A percentile compares a stretch with the other conserved stretches of the same genome.
phyloP scores from a whole-genome alignment of 2,888 invertebrate genomes.

The Agrilus biguttatus region DNA sequence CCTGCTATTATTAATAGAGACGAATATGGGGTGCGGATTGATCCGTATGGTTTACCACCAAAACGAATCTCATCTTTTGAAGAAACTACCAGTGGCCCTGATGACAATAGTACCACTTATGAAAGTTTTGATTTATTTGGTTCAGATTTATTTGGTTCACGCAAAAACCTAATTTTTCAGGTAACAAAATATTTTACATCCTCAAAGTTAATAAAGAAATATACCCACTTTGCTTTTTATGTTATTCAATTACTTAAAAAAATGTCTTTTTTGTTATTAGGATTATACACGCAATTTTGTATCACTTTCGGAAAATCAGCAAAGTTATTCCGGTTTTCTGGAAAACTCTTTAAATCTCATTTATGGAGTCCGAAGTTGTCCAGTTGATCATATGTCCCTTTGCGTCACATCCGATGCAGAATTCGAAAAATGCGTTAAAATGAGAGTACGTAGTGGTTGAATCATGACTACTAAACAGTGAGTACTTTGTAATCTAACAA shows the following conservation, averaged over 20 bases:
- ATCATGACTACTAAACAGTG: neutral
- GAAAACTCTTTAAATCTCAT: conserved; percentile 54
- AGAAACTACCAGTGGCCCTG: conserved; percentile 2
- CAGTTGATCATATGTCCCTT: conserved; percentile 67
- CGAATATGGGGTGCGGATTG: conserved; percentile 23
- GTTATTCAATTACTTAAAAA: neutral
- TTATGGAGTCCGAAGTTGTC: conserved; percentile 65
- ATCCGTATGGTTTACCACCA: conserved; percentile 17
- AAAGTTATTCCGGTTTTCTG: conserved; percentile 62
- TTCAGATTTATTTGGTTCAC: conserved; percentile 52
- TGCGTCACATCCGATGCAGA: conserved; percentile 88
- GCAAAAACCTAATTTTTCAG: conserved; percentile 65
- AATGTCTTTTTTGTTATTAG: conserved; percentile 31
- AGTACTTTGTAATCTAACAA: neutral
- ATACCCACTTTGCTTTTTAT: too few relatives aligned
- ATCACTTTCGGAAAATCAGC: conserved; percentile 53
- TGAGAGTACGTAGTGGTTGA: conserved; percentile 51
- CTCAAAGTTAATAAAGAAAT: too few relatives aligned
- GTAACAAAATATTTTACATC: conserved; percentile 32
- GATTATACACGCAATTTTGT: conserved; percentile 56
- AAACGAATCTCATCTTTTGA: neutral
- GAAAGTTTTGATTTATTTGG: conserved; percentile 62
- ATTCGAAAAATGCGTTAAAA: conserved; percentile 79
- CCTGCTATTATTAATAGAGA: conserved; percentile 21
- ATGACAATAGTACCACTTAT: conserved; percentile 20